Conservation (phyloP, 1,140 invertebrate genomes). For the Neodiprion lecontei region DNA sequence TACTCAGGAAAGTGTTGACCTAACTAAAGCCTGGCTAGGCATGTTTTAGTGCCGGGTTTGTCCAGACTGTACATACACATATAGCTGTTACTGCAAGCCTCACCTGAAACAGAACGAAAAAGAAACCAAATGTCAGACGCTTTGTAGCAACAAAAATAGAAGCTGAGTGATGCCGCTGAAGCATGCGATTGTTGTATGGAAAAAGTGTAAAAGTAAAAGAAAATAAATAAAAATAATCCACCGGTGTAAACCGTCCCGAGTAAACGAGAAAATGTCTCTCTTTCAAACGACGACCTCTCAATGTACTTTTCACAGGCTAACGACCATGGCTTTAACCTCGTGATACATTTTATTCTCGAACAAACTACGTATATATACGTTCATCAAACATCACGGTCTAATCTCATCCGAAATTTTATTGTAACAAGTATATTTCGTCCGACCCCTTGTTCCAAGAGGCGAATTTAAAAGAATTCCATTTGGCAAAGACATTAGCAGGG, state of each 20-base stretch:
- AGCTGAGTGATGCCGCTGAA: not conserved
- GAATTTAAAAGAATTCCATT: too few species aligned
- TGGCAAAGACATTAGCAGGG: too few species aligned
- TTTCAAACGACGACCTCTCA: too few species aligned
- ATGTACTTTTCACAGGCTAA: too few species aligned
- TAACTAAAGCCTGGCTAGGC: not conserved
- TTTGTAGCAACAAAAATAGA: too few species aligned
- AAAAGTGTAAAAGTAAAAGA: not conserved
- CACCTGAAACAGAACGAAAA: not conserved
- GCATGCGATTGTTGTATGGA: not conserved
- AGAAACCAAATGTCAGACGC: not conserved
- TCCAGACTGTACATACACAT: not conserved
- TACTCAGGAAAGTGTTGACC: constrained; percentile 1
- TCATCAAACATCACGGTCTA: too few species aligned
- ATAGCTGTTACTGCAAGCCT: not conserved
- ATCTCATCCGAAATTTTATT: too few species aligned
- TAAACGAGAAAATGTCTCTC: not conserved
- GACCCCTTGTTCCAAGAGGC: too few species aligned
- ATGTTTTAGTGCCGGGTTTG: not conserved
- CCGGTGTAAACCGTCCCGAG: not conserved
- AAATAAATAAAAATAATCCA: not conserved
- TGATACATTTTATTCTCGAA: too few species aligned
- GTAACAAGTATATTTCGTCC: too few species aligned
- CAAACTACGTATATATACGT: too few species aligned
- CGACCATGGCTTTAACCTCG: too few species aligned